Conservation (phyloP, 2,113 vertebrate genomes). For the Anser brachyrhynchus region DNA sequence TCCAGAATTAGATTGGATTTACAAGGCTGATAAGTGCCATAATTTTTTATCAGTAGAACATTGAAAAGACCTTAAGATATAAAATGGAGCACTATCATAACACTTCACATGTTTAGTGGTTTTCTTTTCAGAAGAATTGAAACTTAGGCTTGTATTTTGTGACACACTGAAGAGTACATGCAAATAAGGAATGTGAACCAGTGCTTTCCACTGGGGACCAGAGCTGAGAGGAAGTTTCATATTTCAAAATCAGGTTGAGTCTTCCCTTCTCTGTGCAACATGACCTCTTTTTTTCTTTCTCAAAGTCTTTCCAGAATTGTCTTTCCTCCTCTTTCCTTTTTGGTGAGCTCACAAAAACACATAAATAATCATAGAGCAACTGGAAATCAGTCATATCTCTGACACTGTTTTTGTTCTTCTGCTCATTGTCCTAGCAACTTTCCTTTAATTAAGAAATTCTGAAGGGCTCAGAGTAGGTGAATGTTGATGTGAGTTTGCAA, state of each 20-base stretch:
- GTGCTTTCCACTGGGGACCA: background rate
- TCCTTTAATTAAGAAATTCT: background rate
- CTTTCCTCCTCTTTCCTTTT: background rate
- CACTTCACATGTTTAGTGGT: background rate
- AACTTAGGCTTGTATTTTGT: background rate
- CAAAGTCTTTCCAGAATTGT: background rate
- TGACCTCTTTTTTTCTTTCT: background rate
- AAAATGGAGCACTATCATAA: background rate
- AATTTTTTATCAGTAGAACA: background rate
- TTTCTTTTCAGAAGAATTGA: background rate
- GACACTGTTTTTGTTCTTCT: background rate
- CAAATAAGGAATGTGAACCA: background rate
- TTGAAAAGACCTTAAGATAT: background rate
- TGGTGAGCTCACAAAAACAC: background rate
- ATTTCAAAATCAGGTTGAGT: background rate
- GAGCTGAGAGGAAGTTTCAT: background rate
- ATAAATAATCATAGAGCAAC: background rate
- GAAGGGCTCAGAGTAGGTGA: background rate
- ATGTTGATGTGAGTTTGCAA: background rate
- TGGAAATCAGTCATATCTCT: background rate
- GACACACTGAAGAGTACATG: background rate
- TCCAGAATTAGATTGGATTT: background rate
- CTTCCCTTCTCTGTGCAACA: background rate
- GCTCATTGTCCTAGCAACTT: background rate
- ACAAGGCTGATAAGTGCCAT: background rate